Evolutionary conservation across 2,113 vertebrate genomes (phyloP).

Genomic region (Myotis davidii): DNA sequence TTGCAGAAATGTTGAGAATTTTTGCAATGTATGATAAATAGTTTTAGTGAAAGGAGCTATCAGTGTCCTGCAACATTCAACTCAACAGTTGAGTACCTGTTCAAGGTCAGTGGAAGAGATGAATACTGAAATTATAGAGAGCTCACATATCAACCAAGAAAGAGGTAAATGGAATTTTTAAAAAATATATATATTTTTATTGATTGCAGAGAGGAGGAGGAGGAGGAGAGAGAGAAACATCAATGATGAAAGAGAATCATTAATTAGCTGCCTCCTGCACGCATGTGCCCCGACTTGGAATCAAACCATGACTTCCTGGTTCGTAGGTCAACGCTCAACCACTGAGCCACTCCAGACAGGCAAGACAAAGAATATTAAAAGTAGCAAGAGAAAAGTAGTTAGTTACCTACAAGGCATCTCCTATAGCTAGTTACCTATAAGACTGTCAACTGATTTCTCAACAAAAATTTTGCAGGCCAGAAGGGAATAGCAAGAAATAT

Average conservation of each 20-base stretch:
- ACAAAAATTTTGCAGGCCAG: background rate
- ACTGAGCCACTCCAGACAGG: too few relatives aligned
- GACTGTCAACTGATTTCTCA: background rate
- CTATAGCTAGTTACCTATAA: too few relatives aligned
- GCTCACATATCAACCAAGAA: background rate
- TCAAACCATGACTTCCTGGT: too few relatives aligned
- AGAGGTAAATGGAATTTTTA: background rate
- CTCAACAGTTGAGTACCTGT: background rate
- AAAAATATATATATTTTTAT: too few relatives aligned
- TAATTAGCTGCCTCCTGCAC: too few relatives aligned
- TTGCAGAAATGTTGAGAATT: background rate
- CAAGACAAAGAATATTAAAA: background rate
- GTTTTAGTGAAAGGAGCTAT: background rate
- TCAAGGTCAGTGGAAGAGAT: background rate
- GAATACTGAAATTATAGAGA: background rate
- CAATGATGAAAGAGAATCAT: too few relatives aligned
- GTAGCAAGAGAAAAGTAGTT: background rate
- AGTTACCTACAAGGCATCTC: background rate
- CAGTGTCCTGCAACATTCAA: background rate
- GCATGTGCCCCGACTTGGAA: too few relatives aligned
- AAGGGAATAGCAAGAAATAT: background rate
- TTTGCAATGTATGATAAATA: background rate
- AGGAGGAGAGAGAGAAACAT: too few relatives aligned
- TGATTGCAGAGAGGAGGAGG: too few relatives aligned
- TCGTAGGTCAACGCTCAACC: too few relatives aligned